Base-by-base conservation (phyloP, 2,797 vertebrate species). In the Tragopan temminckii region DNA sequence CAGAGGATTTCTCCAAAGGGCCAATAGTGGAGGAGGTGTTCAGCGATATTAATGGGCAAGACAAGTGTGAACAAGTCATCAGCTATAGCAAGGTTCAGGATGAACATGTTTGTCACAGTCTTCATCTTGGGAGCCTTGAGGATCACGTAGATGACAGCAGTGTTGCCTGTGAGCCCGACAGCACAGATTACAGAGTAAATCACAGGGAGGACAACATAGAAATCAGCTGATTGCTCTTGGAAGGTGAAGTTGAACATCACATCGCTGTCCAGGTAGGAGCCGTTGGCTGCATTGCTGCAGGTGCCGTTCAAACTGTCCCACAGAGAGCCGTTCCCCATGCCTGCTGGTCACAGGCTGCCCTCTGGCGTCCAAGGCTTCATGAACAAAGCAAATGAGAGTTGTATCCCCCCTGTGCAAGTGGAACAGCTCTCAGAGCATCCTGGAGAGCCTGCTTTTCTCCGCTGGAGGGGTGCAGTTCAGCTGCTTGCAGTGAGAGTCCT, bases 51-150 rank as follows among this genome's bases (percentile, higher is more conserved):
- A 71, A 98, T 98, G 1, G 98, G 99, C 92, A 99, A 67, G 38
- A 99, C 98, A 12, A 99, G 88, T 0, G 98, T 98, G 93, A 99
- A 99, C 74, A 99, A 84, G 68, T 98, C 98, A 1, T 99, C 98
- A 0, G 98, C 98, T 1, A 99, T 97, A 7, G 98, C 98, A 35
- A 99, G 91, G 96, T 99, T 99, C 74, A 99, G 97, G 88, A 98
- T 98, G 96, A 99, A 99, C 98, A 99, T 98, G 13, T 99, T 98
- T 52, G 98, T 99, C 24, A 98, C 98, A 0, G 98, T 98, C 85
- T 98, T 99, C 98, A 99, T 98, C 95, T 98, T 99, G n/a, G 99
- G 99, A 1, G 98, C 98, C 95, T 98, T 99, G 68, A 99, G 98
- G 95, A 99, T 98, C 59, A 99, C 98, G 0, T 98, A 98, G 96